Conservation (phyloP, 1,140 invertebrate species). For the Drusus annulatus region DNA sequence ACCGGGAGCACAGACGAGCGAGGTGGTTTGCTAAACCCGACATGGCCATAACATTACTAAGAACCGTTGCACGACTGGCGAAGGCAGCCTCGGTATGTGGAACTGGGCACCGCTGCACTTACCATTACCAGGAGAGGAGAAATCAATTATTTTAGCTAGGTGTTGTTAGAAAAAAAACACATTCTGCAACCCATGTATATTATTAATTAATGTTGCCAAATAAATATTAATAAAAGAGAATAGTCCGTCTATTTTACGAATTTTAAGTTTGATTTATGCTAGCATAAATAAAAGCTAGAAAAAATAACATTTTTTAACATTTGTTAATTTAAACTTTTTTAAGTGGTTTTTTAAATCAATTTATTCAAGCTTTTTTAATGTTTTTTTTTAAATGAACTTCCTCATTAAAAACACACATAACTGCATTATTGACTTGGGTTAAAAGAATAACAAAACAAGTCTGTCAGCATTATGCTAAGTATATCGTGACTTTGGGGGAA, state of each 20-base stretch:
- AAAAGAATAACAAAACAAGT: not conserved
- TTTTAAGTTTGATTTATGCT: not conserved
- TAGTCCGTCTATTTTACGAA: not conserved
- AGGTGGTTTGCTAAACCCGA: constrained; percentile 17
- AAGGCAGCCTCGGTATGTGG: constrained; percentile 30
- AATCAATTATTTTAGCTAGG: not conserved
- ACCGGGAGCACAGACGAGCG: constrained; percentile 36
- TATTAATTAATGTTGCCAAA: not conserved
- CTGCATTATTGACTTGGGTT: not conserved
- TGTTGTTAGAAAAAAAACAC: not conserved
- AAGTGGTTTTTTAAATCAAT: too few relatives aligned
- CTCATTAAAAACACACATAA: too few relatives aligned
- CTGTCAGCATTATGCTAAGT: not conserved
- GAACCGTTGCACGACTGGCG: constrained; percentile 39
- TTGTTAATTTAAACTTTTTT: too few relatives aligned
- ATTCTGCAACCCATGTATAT: not conserved
- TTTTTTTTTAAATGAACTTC: too few relatives aligned
- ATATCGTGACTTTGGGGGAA: not conserved
- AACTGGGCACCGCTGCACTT: not conserved
- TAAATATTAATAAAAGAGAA: not conserved
- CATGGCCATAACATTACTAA: constrained; percentile 35
- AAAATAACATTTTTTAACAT: not conserved
- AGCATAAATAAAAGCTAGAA: not conserved
- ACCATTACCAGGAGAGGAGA: constrained; percentile 27
- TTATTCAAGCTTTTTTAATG: too few relatives aligned